Conservation (phyloP, 2,113 vertebrate species). For the Corythoichthys haematopterus region DNA sequence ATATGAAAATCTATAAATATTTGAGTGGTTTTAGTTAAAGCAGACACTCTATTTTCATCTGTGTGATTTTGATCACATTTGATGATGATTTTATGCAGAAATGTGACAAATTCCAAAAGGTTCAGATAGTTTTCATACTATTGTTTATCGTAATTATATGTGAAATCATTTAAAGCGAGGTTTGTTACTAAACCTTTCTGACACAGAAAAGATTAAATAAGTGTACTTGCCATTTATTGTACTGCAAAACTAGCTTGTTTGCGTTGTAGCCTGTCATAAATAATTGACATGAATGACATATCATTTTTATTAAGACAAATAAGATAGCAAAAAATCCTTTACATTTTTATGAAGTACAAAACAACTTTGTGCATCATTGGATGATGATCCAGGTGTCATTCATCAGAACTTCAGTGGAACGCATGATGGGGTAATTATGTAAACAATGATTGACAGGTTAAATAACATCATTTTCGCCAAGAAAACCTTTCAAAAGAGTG, state of each 20-base stretch:
- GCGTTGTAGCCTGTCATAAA: not conserved
- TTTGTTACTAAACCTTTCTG: not conserved
- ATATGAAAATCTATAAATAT: too few species aligned
- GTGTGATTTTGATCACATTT: too few species aligned
- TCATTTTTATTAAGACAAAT: not conserved
- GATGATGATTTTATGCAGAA: too few species aligned
- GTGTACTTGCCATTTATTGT: not conserved
- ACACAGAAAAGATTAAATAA: not conserved
- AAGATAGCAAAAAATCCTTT: slow-evolving; percentile 10
- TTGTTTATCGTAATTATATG: not conserved
- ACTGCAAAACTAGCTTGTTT: not conserved
- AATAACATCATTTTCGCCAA: slow-evolving; percentile 67
- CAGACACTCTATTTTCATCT: too few species aligned
- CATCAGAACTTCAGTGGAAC: slow-evolving; percentile 50
- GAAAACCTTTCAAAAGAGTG: slow-evolving; percentile 70
- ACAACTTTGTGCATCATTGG: slow-evolving; percentile 31
- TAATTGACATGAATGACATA: not conserved
- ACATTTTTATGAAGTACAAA: slow-evolving; percentile 16
- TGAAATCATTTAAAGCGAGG: not conserved
- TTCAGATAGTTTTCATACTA: too few species aligned
- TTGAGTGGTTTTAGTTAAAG: too few species aligned
- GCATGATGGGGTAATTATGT: slow-evolving; percentile 51
- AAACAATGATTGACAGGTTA: slow-evolving; percentile 73
- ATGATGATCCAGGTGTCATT: slow-evolving; percentile 43
- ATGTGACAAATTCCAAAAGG: too few species aligned